Percentiles rank a stretch among this genome's conserved stretches.
phyloP scores from a whole-genome alignment of 2,797 vertebrate genomes.

The Argya squamiceps region DNA sequence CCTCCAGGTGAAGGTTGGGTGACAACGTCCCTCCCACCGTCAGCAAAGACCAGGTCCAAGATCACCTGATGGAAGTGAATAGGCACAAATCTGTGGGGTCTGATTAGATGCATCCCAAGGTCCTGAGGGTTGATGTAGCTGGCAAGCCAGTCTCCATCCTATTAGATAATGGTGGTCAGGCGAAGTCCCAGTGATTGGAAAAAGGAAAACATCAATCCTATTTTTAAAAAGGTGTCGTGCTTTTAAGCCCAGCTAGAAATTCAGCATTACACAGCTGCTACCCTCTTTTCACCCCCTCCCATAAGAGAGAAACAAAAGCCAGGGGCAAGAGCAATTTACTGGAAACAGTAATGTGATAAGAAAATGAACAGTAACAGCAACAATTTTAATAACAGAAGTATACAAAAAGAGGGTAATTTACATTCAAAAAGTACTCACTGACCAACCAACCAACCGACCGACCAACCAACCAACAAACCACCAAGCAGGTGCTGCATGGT shows the following conservation, averaged over 20 bases:
- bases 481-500: background rate
- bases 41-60: background rate
- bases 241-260: background rate
- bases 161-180: background rate
- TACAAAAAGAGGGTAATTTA: background rate
- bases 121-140: background rate
- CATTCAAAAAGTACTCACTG: background rate
- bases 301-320: background rate
- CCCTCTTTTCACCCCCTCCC: background rate
- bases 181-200: background rate
- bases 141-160: background rate
- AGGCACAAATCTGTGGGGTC: background rate
- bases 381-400: background rate
- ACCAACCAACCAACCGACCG: background rate
- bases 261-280: background rate
- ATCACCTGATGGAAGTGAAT: background rate
- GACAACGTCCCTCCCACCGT: accelerated
- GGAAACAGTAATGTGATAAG: background rate
- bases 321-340: background rate
- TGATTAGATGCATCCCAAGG: background rate
- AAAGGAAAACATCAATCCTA: background rate
- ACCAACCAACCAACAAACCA: background rate
- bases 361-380: background rate
- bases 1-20: background rate
- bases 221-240: background rate